Conservation (phyloP, 2,797 vertebrate genomes). For the Pangasius mekongensis region DNA sequence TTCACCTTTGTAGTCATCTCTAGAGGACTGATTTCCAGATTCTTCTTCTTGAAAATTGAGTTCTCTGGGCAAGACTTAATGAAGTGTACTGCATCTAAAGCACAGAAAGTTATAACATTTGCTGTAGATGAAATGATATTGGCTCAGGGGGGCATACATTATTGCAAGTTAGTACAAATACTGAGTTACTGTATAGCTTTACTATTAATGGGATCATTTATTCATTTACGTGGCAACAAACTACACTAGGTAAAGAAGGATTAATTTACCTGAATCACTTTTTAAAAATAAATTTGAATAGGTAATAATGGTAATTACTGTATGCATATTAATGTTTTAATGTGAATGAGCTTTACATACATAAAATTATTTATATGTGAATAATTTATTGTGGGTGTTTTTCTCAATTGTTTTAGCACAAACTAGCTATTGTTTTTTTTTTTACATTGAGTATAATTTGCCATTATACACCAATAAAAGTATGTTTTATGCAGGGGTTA, state of each 20-base stretch:
- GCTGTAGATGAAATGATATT: neutral
- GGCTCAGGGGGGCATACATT: neutral
- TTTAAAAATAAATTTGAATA: neutral
- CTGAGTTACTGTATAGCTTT: neutral
- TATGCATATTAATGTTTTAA: neutral
- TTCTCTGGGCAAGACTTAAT: slow-evolving; percentile 62
- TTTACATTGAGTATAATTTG: neutral
- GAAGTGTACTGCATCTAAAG: slow-evolving; percentile 68
- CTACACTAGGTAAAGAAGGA: neutral
- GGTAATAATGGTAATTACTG: neutral
- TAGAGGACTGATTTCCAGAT: slow-evolving; percentile 63
- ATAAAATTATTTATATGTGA: neutral
- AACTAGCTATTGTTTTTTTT: neutral
- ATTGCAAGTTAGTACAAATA: neutral
- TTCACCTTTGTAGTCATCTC: slow-evolving; percentile 64
- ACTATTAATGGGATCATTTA: neutral
- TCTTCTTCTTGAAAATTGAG: slow-evolving; percentile 61
- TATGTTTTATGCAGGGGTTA: neutral
- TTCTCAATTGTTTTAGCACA: neutral
- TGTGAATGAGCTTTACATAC: neutral
- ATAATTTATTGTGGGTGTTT: neutral
- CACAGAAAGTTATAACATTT: slow-evolving; percentile 15
- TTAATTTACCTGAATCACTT: neutral
- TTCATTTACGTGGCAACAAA: neutral
- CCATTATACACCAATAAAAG: neutral